Evolutionary conservation across 2,797 vertebrate genomes (phyloP).

Genomic region (Amazonetta brasiliensis): DNA sequence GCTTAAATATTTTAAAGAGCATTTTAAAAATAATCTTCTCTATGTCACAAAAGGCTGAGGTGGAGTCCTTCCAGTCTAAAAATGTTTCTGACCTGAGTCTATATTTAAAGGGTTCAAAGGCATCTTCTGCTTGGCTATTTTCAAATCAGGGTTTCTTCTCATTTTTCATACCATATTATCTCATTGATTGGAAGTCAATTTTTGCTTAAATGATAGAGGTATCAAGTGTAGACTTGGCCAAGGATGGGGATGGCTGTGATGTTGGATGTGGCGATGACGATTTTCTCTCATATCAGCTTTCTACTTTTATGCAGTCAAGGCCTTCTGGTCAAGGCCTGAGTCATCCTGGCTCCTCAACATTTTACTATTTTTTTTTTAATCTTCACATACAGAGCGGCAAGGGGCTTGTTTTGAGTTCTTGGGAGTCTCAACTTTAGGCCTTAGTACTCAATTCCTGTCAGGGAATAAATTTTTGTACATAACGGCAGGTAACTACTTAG

Average conservation of each 20-base stretch:
- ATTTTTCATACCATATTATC: neutral
- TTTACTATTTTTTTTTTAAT: too few species aligned
- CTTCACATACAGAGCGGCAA: neutral
- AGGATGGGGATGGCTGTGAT: fast-evolving
- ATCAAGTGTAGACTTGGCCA: neutral
- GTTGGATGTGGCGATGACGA: fast-evolving
- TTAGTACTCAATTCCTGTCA: fast-evolving
- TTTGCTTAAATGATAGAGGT: too few species aligned
- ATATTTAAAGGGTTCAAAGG: neutral
- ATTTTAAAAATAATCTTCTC: neutral
- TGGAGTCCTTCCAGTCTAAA: neutral
- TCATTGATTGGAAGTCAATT: too few species aligned
- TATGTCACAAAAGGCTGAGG: too few species aligned
- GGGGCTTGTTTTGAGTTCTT: neutral
- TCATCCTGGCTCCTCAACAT: neutral
- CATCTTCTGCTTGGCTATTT: neutral
- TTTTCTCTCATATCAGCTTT: neutral
- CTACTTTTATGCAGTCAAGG: neutral
- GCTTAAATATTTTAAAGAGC: neutral
- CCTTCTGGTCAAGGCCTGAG: neutral
- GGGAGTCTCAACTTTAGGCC: fast-evolving
- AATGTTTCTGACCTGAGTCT: neutral
- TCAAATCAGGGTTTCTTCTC: neutral
- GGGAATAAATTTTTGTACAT: neutral
- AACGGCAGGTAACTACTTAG: neutral